Base-by-base conservation (phyloP, 2,888 invertebrate genomes). In the Thereva unica region DNA sequence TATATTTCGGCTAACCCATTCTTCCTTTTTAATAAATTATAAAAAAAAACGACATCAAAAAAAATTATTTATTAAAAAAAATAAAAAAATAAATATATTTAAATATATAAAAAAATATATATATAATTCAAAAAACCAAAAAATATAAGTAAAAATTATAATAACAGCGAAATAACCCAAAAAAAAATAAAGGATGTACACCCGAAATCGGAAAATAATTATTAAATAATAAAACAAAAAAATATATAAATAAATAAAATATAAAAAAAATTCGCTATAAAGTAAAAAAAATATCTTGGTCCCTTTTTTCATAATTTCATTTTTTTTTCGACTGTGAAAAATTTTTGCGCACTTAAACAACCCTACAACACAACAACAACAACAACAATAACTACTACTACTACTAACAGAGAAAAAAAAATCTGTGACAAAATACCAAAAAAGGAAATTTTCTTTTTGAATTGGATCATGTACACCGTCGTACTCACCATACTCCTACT, bases 1-100 rank as follows among this genome's bases (percentile, higher is more conserved):
- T 70, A 68, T 69, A 70, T 67, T 70, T 75, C 75, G 75, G 75
- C 75, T 71, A 74, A 74, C 73, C 74, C 74, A 64, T 66, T 68
- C 59, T 61, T 66, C 9, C 41, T 64, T 23, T 23, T 23, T 23
- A 23, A 23, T 23, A 23, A 53, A 63, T 40, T 61, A 45, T 45
- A 40, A 9, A 55, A 55, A 41, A 49, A 47, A 37, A 53, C 10
- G 23, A 35, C 35, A 1, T 38, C 10, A n/a, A 50, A 38, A 52
- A 63, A 56, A 8, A n/a, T 44, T 8, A 44, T 44, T 37, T 4
- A 35, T 9, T 37, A 44, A 44, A 54, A 45, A 40, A 63, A 12
- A 10, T 34, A 23, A 23, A 2, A 23, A 23, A 23, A 23, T n/a
- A 23, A 23, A 23, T 23, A 23, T 23, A 23, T 23, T n/a, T n/a